phyloP scores from a whole-genome alignment of 2,113 vertebrate genomes.

The Siphamia tubifer region DNA sequence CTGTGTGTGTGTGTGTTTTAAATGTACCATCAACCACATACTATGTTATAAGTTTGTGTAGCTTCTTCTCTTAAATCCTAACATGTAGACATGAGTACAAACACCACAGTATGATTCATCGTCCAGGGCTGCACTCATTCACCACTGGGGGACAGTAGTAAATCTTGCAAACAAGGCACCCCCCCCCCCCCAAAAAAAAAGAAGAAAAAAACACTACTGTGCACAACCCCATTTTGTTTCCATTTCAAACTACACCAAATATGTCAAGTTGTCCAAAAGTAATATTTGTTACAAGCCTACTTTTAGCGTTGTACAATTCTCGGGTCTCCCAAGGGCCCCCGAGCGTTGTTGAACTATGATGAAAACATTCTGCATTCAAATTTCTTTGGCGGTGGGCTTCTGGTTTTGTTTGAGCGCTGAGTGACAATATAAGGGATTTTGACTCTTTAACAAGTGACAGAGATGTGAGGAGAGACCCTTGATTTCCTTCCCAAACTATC shows the following conservation, averaged over 20 bases:
- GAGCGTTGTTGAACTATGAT: slow-evolving; percentile 16
- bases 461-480: slow-evolving; percentile 8
- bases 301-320: slow-evolving; percentile 4
- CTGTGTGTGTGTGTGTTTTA: slow-evolving; percentile 26
- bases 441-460: slow-evolving; percentile 9
- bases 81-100: background rate
- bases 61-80: background rate
- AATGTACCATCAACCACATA: slow-evolving; percentile 17
- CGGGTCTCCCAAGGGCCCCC: slow-evolving; percentile 2
- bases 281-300: slow-evolving; percentile 11
- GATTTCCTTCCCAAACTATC: slow-evolving; percentile 7
- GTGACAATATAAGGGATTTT: slow-evolving; percentile 40
- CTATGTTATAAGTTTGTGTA: background rate
- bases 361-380: background rate
- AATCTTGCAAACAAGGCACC: slow-evolving; percentile 36
- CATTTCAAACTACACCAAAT: background rate
- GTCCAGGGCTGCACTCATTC: slow-evolving; percentile 36
- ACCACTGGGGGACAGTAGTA: slow-evolving; percentile 46
- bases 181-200: background rate
- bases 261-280: slow-evolving; percentile 36
- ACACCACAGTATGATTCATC: slow-evolving; percentile 38
- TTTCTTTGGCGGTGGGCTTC: background rate
- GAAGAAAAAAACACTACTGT: slow-evolving; percentile 10
- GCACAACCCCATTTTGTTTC: slow-evolving; percentile 21
- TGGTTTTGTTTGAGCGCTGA: slow-evolving; percentile 5